phyloP scores from a whole-genome alignment of 1,140 invertebrate species.

The Cherax destructor region DNA sequence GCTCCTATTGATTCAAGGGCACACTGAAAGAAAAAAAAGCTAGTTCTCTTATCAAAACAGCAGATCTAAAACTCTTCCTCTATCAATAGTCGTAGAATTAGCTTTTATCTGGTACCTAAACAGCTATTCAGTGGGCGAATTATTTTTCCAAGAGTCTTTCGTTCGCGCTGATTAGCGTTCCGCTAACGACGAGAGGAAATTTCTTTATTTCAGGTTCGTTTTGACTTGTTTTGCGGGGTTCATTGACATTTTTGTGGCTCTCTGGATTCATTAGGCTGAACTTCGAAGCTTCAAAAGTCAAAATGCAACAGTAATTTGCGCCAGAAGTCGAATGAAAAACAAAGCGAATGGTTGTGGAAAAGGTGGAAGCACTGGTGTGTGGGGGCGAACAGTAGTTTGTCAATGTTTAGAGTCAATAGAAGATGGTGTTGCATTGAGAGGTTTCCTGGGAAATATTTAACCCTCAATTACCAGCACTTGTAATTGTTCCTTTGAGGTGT shows the following conservation, averaged over 20 bases:
- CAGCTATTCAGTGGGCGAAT: slow-evolving; percentile 19
- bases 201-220: neutral
- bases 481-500: neutral
- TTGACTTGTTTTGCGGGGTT: neutral
- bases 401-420: slow-evolving; percentile 49
- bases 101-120: slow-evolving; percentile 51
- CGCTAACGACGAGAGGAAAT: too few species aligned
- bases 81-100: slow-evolving; percentile 58
- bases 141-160: neutral
- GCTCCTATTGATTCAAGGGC: slow-evolving; percentile 3
- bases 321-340: neutral
- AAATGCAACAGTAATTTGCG: neutral
- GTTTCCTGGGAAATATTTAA: slow-evolving; percentile 23
- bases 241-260: neutral
- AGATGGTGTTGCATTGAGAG: slow-evolving; percentile 30
- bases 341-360: slow-evolving; percentile 1
- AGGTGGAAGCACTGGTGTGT: neutral
- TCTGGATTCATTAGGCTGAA: neutral
- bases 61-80: slow-evolving; percentile 19
- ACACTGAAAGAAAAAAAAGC: neutral
- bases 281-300: neutral
- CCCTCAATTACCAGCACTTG: slow-evolving; percentile 1
- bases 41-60: slow-evolving; percentile 31
- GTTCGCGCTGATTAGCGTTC: neutral
- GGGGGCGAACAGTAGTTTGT: slow-evolving; percentile 43